phyloP scores from a whole-genome alignment of 1,140 invertebrate species.

The Achatina immaculata region DNA sequence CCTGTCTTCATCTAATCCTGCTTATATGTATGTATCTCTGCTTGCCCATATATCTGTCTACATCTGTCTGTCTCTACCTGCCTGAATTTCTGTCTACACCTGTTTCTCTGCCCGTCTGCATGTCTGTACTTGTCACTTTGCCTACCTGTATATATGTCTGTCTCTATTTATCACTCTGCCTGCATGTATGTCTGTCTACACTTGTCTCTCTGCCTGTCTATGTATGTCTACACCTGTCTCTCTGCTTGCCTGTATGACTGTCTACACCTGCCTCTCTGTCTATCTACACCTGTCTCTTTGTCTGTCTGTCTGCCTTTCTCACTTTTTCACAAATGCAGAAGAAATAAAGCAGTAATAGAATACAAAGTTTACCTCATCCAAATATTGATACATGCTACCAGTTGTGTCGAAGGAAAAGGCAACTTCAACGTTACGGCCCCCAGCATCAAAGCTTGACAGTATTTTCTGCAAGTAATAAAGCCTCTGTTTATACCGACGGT shows the following conservation, averaged over 20 bases:
- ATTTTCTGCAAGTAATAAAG: conserved; percentile 57
- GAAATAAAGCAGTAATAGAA: not conserved
- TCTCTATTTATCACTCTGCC: not conserved
- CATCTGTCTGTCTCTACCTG: not conserved
- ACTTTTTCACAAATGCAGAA: not conserved
- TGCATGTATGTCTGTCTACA: not conserved
- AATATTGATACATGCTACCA: conserved; percentile 61
- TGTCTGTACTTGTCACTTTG: not conserved
- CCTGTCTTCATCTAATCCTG: too few species aligned
- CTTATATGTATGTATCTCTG: not conserved
- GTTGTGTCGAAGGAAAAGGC: conserved; percentile 67
- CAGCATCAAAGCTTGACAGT: conserved; percentile 55
- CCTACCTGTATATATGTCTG: not conserved
- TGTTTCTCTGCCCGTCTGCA: not conserved
- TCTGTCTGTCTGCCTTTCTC: not conserved
- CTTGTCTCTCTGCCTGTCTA: not conserved
- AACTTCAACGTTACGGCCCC: conserved; percentile 58
- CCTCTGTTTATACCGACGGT: too few species aligned
- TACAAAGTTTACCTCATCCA: conserved; percentile 44
- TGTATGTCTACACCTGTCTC: not conserved
- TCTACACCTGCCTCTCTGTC: not conserved
- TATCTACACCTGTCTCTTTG: not conserved
- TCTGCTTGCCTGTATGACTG: not conserved
- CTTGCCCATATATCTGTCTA: not conserved
- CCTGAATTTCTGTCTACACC: not conserved